Base-by-base conservation (phyloP, 2,888 invertebrate genomes). In the Parasteatoda lunata region DNA sequence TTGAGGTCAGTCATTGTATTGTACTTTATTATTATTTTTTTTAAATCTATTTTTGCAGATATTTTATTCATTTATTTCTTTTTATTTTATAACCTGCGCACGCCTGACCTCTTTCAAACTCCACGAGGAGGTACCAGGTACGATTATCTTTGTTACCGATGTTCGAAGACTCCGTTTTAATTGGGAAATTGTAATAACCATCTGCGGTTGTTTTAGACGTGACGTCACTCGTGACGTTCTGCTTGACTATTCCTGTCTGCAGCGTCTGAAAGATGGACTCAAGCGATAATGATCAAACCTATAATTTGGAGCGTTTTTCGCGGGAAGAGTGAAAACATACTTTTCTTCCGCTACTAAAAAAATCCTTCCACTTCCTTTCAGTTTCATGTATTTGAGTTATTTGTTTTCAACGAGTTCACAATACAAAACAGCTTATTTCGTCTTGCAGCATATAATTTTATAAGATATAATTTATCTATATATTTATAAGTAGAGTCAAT, bases 61-160 rank as follows among this genome's bases (percentile, higher is more conserved):
- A 13, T n/a, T 54, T 70, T 11, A 7, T 30, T 72, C 51, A 11
- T 59, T 59, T 59, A 52, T 72, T 72, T 73, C 59, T 47, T 73
- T 73, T 8, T 49, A 15, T 68, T 7, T 59, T 59, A 9, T 64
- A 64, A 30, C 30, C 30, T 15, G 52, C 45, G 51, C 75, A 82
- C 75, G 81, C 68, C 75, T 82, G 75, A 75, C 81, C 75, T 82
- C 81, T 54, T 82, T 82, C 30, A n/a, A 9, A 52, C 30, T 48
- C 65, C 81, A 69, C 68, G 66, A 72, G 66, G 52, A 49, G 77
- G 71, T 49, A 49, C 66, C 49, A n/a, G 77, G 66, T 52, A 77
- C 70, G 73, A 69, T 70, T 51, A 72, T 52, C 73, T 73, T 80
- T 52, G 51, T 66, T 15, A 52, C 48, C 79, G 59, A 70, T 30